Base-by-base conservation (phyloP, 2,888 invertebrate genomes). In the Catocala nupta region DNA sequence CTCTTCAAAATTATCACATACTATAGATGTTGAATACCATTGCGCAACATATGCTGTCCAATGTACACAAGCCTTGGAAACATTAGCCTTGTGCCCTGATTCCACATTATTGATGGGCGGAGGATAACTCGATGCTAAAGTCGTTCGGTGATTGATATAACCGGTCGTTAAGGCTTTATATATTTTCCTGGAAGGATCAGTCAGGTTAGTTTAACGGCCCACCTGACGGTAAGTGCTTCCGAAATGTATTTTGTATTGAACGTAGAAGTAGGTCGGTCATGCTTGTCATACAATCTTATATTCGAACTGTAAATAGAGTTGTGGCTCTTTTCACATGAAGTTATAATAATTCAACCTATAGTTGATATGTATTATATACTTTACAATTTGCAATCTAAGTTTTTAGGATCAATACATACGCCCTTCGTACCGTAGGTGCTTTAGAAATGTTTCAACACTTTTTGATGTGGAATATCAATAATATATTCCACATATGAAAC, bases 61-160 rank as follows among this genome's bases (percentile, higher is more conserved):
- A 9, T 10, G 47, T 16, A 47, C 2, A 7, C 59, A 13, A 11
- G 57, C 25, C 53, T 13, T 44, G 39, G 58, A 16, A 56, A 54
- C 58, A 50, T 58, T 54, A 63, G 63, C 58, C 50, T 39, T 51
- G 6, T 76, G 71, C 64, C 70, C 71, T 76, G 78, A 80, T 75
- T 77, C 78, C 70, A 73, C 78, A 65, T 75, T 81, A 81, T 81
- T 81, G 80, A 81, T 80, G 81, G 71, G 50, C 47, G 34, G 51
- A 36, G 72, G 72, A 78, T 81, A 77, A 78, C 77, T 68, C 45
- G 68, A 66, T 68, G 55, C 58, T 71, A 57, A 55, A 77, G 64
- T 65, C 68, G 74, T 63, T 71, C 60, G 62, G 74, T 76, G 81
- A 81, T 80, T 81, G 81, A 81, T 81, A 77, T 70, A 70, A 65